These are phyloP conservation scores for Chlorospingus flavigularis DNA, from an alignment of 2,797 vertebrate species.

Conservation along the genomic window DNA sequence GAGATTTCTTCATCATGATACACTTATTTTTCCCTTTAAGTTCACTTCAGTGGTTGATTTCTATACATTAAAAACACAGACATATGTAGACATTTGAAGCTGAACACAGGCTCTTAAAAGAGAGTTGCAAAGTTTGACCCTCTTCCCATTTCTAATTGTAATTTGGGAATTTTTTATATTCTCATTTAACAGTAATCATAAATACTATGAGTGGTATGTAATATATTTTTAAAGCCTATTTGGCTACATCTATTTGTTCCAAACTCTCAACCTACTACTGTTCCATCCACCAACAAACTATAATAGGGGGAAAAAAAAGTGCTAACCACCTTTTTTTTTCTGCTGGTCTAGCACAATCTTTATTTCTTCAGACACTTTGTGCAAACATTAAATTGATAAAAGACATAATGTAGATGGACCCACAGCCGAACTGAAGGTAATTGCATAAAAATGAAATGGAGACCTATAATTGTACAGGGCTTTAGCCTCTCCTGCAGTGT, in stretches of 20 bases:
- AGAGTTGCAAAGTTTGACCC: background rate
- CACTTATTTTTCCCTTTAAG: background rate
- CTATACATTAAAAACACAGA: background rate
- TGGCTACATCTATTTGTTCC: constrained; percentile 45
- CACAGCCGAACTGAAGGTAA: constrained; percentile 69
- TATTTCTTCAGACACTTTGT: constrained; percentile 74
- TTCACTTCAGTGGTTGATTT: background rate
- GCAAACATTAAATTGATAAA: constrained; percentile 73
- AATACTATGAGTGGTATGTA: constrained; percentile 32
- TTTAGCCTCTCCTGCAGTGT: constrained; percentile 57
- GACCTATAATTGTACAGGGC: constrained; percentile 71
- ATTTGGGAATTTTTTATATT: background rate
- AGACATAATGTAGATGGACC: constrained; percentile 59
- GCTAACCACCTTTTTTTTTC: constrained; percentile 51
- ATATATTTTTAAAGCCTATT: constrained; percentile 56
- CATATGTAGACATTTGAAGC: background rate
- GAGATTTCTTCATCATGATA: background rate
- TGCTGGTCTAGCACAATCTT: constrained; percentile 65
- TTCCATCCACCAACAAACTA: constrained; percentile 38
- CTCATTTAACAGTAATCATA: constrained; percentile 51
- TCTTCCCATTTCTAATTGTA: constrained; percentile 14
- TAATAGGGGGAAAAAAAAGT: background rate
- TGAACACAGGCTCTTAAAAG: background rate
- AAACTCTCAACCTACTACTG: constrained; percentile 46
- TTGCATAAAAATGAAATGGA: constrained; percentile 74